Base-by-base conservation (phyloP, 1,140 invertebrate species). In the Anoplolepis gracilipes region DNA sequence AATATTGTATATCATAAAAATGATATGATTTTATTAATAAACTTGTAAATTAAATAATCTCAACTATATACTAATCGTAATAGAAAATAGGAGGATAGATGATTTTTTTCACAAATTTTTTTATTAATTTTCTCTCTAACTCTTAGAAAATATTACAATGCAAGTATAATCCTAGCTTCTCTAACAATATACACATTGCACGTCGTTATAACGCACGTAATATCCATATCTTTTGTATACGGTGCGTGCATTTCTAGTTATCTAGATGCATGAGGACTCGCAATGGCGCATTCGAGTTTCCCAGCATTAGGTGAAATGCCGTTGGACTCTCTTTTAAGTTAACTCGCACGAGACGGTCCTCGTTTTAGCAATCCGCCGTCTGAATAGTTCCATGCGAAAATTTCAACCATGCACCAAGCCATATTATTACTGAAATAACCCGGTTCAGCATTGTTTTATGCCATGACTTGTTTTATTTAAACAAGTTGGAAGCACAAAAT, bases 231-330 rank as follows among this genome's bases (percentile, higher is more conserved):
- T 69, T 81, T 53, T 28, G 55, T 42, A 42, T 7, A 70, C 49
- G 65, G 13, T 82, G 78, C 78, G 36, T 72, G 36, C 49, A 42
- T 59, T 55, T n/a, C 78, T 73, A 73, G 78, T 82, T 82, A 72
- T 82, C 78, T 82, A 19, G 49, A 36, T 46, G 78, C 78, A 33
- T 33, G 72, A 55, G 57, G 65, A 72, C 36, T 65, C 49, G 65
- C 19, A 59, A 46, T 33, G 46, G 77, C 39, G 49, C 28, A 19
- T 22, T 73, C 78, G 67, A 82, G 67, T 82, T 82, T 82, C 78
- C 67, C 53, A 72, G 53, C 55, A 73, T 82, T 59, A 73, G 25
- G n/a, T 25, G 78, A 82, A 73, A 73, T 69, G 53, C 64, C 77
- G 76, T 81, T 59, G 78, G 46, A 49, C 59, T 25, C 65, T 55